Evolutionary conservation across 2,113 vertebrate species (phyloP).

Genomic region (Alethe castanea): DNA sequence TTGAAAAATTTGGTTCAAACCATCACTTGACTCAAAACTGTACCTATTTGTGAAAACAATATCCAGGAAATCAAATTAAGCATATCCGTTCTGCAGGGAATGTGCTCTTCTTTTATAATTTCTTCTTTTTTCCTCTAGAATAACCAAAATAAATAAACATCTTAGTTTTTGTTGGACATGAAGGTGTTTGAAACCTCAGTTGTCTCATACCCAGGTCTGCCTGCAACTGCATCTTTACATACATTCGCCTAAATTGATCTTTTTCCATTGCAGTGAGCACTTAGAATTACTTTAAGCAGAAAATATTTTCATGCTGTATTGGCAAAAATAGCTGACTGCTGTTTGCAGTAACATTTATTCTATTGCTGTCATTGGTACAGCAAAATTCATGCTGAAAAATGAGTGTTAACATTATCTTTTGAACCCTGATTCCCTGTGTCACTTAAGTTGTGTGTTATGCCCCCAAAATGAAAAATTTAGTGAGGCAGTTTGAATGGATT

Average conservation of each 20-base stretch:
- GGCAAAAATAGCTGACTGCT: background rate
- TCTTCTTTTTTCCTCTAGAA: background rate
- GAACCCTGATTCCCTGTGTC: background rate
- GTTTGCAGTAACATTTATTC: background rate
- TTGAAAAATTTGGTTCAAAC: background rate
- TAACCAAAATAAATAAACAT: background rate
- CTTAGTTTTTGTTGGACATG: background rate
- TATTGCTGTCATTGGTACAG: background rate
- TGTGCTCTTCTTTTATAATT: no score
- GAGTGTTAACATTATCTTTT: background rate
- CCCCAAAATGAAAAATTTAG: background rate
- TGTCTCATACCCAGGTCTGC: background rate
- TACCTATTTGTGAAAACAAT: fast-evolving
- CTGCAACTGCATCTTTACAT: background rate
- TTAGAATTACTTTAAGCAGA: background rate
- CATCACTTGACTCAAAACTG: background rate
- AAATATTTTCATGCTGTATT: background rate
- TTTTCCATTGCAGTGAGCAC: background rate
- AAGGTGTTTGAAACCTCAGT: background rate
- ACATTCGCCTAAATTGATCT: background rate
- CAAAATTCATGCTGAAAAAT: background rate
- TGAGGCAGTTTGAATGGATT: background rate
- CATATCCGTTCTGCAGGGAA: fast-evolving
- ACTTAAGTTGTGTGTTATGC: background rate
- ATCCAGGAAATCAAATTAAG: background rate